phyloP scores from a whole-genome alignment of 2,797 vertebrate species.

The Sphenodon punctatus region DNA sequence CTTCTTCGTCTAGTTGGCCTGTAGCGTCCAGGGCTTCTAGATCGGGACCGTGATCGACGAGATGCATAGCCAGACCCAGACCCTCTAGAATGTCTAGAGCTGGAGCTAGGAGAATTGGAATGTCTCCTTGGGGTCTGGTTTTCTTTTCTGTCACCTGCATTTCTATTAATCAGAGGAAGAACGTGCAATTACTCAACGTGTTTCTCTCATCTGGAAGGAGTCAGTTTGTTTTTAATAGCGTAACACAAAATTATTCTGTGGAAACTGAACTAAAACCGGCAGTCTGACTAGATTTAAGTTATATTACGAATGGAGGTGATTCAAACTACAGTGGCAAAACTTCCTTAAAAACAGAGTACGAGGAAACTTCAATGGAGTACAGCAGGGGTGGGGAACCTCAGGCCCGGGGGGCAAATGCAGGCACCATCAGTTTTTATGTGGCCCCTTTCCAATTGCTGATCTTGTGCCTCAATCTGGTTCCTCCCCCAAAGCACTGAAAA shows the following conservation, averaged over 20 bases:
- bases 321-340: accelerated
- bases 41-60: constrained; percentile 50
- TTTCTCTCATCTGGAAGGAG: neutral
- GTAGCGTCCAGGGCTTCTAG: constrained; percentile 65
- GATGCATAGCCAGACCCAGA: constrained; percentile 62
- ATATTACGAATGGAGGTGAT: too few species aligned
- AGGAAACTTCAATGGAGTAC: too few species aligned
- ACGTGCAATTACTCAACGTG: accelerated
- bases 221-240: neutral
- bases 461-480: too few species aligned
- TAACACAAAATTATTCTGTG: neutral
- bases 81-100: constrained; percentile 68
- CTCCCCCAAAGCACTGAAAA: too few species aligned
- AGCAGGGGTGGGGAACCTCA: too few species aligned
- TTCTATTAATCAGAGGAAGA: constrained; percentile 39
- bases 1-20: constrained; percentile 66
- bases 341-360: neutral
- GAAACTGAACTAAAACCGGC: neutral
- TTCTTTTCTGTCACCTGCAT: constrained; percentile 70
- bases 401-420: too few species aligned
- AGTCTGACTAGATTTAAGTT: too few species aligned
- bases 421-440: too few species aligned
- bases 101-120: constrained; percentile 69
- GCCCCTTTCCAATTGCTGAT: too few species aligned
- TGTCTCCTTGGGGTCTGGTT: constrained; percentile 67